A percentile compares a stretch with the other conserved stretches of the same genome.
Conservation (phyloP, 2,113 vertebrate species). For the Taxidea taxus region DNA sequence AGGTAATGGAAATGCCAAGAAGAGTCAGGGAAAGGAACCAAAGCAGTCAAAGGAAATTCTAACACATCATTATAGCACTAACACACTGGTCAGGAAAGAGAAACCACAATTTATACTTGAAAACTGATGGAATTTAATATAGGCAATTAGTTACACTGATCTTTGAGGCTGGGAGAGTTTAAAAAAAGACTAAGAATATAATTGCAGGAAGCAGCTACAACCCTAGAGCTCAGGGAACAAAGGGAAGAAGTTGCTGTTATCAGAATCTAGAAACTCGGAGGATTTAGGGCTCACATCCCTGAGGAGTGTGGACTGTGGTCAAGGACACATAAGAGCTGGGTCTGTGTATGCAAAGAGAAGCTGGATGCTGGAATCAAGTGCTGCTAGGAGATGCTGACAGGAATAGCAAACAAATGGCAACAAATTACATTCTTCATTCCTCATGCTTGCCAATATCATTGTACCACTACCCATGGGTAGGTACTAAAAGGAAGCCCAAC, state of each 20-base stretch:
- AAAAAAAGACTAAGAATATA: background rate
- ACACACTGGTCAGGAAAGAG: background rate
- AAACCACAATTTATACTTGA: background rate
- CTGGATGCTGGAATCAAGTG: background rate
- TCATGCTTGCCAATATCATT: background rate
- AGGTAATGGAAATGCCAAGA: background rate
- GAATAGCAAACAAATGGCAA: background rate
- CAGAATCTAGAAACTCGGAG: background rate
- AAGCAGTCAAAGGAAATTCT: background rate
- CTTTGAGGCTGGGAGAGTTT: background rate
- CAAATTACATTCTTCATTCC: background rate
- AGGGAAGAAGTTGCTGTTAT: background rate
- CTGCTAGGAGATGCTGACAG: background rate
- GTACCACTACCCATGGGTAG: background rate
- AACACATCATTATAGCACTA: background rate
- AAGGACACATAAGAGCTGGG: background rate
- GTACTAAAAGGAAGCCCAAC: background rate
- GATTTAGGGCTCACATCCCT: background rate
- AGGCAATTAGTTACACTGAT: background rate
- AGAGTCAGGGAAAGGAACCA: background rate
- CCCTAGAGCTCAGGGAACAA: background rate
- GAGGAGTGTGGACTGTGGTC: background rate
- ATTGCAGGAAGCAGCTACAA: background rate
- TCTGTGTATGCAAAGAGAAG: background rate
- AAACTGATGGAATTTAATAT: background rate